These are phyloP conservation scores for Pomatostomus ruficeps DNA, from an alignment of 2,113 vertebrate species.

Conservation along the genomic window DNA sequence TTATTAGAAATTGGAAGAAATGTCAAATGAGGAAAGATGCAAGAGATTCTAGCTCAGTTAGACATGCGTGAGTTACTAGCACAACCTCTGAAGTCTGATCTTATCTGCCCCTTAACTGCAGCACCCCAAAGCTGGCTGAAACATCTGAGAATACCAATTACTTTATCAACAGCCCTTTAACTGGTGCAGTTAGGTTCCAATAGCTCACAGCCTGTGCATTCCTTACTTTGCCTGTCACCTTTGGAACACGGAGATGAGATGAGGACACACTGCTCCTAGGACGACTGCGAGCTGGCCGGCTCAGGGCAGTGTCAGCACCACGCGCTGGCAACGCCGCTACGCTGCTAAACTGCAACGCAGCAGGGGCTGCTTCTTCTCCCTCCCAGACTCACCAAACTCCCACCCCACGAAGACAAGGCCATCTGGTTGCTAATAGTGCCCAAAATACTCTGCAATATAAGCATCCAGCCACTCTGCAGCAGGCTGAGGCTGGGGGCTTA, in stretches of 20 bases:
- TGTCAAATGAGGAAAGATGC: not conserved
- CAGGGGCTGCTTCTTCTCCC: not conserved
- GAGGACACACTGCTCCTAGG: not conserved
- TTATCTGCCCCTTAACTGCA: not conserved
- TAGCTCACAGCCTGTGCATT: not conserved
- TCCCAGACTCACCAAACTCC: not conserved
- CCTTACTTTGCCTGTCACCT: not conserved
- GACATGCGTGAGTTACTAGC: not conserved
- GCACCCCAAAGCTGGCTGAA: not conserved
- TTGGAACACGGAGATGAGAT: not conserved
- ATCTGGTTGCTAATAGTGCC: fast-evolving
- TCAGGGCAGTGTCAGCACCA: not conserved
- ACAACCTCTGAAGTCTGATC: not conserved
- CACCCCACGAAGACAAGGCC: not conserved
- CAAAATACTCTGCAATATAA: not conserved
- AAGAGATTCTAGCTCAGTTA: not conserved
- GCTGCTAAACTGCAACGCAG: not conserved
- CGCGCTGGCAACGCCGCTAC: not conserved
- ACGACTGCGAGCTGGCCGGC: not conserved
- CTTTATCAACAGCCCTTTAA: not conserved
- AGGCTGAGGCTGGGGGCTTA: not conserved
- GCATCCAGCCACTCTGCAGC: not conserved
- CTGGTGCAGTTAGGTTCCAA: not conserved
- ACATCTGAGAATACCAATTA: not conserved
- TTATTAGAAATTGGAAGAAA: not conserved